These are phyloP conservation scores for Netelia virgata DNA, from an alignment of 2,888 invertebrate species.

Conservation along the genomic window DNA sequence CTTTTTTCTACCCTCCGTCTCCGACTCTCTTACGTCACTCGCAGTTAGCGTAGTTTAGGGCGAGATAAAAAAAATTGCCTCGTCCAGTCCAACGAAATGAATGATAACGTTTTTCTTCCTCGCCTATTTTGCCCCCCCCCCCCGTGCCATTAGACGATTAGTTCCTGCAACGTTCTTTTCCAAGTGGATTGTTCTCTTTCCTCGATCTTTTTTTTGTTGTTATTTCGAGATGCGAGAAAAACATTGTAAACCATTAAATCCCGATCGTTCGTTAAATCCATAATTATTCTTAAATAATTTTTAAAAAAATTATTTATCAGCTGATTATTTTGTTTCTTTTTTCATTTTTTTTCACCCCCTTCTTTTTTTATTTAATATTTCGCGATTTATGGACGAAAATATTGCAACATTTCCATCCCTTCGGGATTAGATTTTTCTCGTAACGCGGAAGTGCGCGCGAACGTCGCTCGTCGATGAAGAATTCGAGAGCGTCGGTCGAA, in stretches of 20 bases:
- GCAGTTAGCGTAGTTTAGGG: constrained; percentile 2
- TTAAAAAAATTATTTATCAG: too few relatives aligned
- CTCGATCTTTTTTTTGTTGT: too few relatives aligned
- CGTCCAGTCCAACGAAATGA: constrained; percentile 20
- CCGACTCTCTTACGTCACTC: constrained; percentile 24
- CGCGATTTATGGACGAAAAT: too few relatives aligned
- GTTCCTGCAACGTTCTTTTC: not conserved
- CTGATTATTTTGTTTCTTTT: too few relatives aligned
- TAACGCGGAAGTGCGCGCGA: constrained; percentile 2
- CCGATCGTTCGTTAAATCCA: too few relatives aligned
- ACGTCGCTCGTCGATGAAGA: not conserved
- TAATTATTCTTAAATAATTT: too few relatives aligned
- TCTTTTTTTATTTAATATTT: too few relatives aligned
- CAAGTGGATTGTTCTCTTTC: not conserved
- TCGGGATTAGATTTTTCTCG: not conserved
- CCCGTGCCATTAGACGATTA: not conserved
- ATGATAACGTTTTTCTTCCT: constrained; percentile 30
- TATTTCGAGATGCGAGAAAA: too few relatives aligned
- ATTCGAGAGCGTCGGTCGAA: not conserved
- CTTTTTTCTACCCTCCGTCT: constrained; percentile 31
- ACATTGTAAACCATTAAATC: too few relatives aligned
- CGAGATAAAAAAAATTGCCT: constrained; percentile 1
- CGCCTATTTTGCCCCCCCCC: not conserved
- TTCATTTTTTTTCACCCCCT: too few relatives aligned
- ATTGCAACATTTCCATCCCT: too few relatives aligned